These are phyloP conservation scores for Loripinus fragilis DNA, from an alignment of 2,888 invertebrate genomes.

Conservation along the genomic window DNA sequence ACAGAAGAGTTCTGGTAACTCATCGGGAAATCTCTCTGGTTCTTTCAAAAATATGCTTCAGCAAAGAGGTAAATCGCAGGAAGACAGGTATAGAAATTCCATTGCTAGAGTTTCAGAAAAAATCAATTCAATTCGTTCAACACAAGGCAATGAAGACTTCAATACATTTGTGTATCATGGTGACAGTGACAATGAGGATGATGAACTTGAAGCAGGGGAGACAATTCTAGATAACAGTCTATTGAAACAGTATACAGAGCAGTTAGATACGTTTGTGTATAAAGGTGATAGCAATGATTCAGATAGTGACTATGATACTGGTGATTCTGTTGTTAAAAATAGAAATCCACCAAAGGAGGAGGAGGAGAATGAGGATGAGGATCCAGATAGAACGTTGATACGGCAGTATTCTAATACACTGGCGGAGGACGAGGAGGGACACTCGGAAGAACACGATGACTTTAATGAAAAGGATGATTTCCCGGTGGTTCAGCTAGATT, in stretches of 20 bases:
- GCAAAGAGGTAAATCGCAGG: slow-evolving; percentile 44
- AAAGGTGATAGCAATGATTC: slow-evolving; percentile 44
- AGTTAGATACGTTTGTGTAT: slow-evolving; percentile 51
- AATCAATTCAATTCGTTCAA: slow-evolving; percentile 43
- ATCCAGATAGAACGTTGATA: slow-evolving; percentile 38
- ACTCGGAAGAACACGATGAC: slow-evolving; percentile 2
- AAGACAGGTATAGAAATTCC: slow-evolving; percentile 42
- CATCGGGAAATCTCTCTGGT: slow-evolving; percentile 29
- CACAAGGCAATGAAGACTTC: slow-evolving; percentile 25
- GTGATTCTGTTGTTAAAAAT: slow-evolving; percentile 15
- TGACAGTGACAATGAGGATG: slow-evolving; percentile 25
- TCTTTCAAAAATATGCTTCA: slow-evolving; percentile 47
- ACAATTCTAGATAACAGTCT: slow-evolving; percentile 49
- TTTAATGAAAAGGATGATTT: background rate
- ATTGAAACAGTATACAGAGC: slow-evolving; percentile 45
- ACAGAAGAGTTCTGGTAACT: slow-evolving; percentile 22
- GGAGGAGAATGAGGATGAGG: slow-evolving; percentile 30
- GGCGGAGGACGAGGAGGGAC: slow-evolving; percentile 7
- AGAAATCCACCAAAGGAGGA: background rate
- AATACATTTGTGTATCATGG: slow-evolving; percentile 49
- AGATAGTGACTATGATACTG: slow-evolving; percentile 44
- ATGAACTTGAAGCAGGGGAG: slow-evolving; percentile 49
- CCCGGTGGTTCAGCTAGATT: background rate
- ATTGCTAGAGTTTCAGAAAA: slow-evolving; percentile 49
- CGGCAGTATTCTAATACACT: slow-evolving; percentile 46